Evolutionary conservation across 2,113 vertebrate species (phyloP).

Genomic region (Noturus placidus): DNA sequence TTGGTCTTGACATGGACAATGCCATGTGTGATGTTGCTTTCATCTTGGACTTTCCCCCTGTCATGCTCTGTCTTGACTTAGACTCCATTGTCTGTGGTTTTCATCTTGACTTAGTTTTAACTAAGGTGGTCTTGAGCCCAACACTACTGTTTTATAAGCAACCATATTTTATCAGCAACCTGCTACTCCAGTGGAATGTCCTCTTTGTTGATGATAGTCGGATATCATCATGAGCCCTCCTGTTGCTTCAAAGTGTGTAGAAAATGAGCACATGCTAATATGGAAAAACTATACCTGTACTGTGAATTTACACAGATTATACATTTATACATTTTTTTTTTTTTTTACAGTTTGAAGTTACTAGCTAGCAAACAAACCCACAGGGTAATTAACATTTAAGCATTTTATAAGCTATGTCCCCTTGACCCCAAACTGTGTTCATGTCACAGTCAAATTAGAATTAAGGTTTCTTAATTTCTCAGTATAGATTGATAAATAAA

Average conservation of each 20-base stretch:
- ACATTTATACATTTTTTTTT: no score
- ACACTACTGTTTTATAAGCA: no score
- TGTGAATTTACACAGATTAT: background rate
- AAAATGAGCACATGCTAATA: background rate
- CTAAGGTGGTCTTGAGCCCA: no score
- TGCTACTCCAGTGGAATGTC: background rate
- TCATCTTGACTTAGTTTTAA: no score
- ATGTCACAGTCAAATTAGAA: background rate
- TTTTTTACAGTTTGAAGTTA: background rate
- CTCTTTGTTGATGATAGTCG: background rate
- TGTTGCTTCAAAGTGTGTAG: background rate
- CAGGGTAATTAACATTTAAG: background rate
- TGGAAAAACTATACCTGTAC: background rate
- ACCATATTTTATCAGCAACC: no score
- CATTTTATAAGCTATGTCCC: background rate
- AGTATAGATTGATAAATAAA: background rate
- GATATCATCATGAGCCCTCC: background rate
- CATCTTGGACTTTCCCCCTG: no score
- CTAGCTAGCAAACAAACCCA: background rate
- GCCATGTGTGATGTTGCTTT: background rate
- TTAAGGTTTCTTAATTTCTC: background rate
- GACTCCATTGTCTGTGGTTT: no score
- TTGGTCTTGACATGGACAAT: background rate
- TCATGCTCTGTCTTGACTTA: no score
- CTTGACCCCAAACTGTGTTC: background rate